phyloP scores from a whole-genome alignment of 2,797 vertebrate genomes.

The Lacerta viridis region DNA sequence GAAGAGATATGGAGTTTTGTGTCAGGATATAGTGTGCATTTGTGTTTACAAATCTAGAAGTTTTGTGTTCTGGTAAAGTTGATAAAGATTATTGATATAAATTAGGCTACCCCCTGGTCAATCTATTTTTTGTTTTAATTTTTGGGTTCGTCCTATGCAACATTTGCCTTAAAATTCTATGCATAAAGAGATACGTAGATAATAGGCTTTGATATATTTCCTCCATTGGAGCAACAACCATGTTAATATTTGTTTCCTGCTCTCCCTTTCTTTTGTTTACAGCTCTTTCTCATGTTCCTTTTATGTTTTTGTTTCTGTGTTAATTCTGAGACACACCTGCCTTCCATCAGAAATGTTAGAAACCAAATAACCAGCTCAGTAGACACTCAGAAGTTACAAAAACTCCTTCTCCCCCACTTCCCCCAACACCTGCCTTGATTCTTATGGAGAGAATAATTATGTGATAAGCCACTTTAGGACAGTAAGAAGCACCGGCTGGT shows the following conservation, averaged over 20 bases:
- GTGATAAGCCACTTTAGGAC: background rate
- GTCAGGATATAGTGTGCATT: background rate
- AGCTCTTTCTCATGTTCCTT: background rate
- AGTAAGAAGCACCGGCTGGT: background rate
- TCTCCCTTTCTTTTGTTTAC: background rate
- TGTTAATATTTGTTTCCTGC: conserved; percentile 1
- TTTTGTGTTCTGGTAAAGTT: conserved; percentile 1
- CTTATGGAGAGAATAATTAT: background rate
- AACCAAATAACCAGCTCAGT: background rate
- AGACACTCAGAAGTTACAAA: background rate
- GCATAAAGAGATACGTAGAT: background rate
- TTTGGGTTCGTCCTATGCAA: background rate
- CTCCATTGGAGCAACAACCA: background rate
- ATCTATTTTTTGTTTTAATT: background rate
- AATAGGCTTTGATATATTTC: background rate
- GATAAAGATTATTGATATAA: background rate
- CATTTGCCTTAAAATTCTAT: background rate
- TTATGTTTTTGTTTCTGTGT: background rate
- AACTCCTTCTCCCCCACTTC: background rate
- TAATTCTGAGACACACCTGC: background rate
- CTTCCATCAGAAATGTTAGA: background rate
- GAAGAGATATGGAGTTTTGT: background rate
- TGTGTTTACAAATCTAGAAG: background rate
- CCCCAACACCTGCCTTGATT: background rate
- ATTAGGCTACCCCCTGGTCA: background rate